Evolutionary conservation across 1,140 invertebrate genomes (phyloP), one percentile per base, ranked within the genome.

Genomic region (Conus betulinus): DNA sequence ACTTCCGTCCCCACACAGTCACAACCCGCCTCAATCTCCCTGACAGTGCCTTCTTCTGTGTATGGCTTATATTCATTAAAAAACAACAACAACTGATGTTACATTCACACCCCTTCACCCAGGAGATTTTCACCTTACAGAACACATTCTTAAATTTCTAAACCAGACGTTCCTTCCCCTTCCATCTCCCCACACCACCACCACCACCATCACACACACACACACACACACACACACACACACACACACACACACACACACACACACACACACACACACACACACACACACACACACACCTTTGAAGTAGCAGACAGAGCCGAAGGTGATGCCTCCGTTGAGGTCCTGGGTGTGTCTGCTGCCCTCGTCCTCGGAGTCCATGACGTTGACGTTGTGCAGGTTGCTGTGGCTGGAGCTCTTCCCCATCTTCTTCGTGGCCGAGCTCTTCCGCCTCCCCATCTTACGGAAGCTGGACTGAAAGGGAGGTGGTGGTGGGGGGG

Each of bases 231-330:
- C 55, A 57, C 55, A 57, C 57, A 60, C 57, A 60, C 57, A 60
- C 57, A 60, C 57, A 60, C 57, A 60, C 55, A 60, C 57, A 60
- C 55, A 60, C 57, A 60, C 57, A 60, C 57, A 15, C 57, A 15
- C 57, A 15, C 57, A 15, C 57, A 15, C 57, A 60, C 17, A 84
- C n/a, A 55, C 63, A 67, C 84, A 93, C 93, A 60, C 57, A 15
- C 57, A 13, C 57, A 15, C 57, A 15, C 57, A 15, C 57, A 60
- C 17, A 84, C n/a, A 55, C 63, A 67, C 84, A 93, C 93, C 93
- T 92, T 91, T 91, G 11, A 93, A 88, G 87, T 93, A 93, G 6
- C 93, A 93, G 3, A 94, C 93, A n/a, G 92, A 93, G 11, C 93
- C 93, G 88, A 94, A 94, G 90, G 93, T 94, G 23, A 91, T 88